Evolutionary conservation across 2,797 vertebrate genomes (phyloP).

Genomic region (Dermochelys coriacea): DNA sequence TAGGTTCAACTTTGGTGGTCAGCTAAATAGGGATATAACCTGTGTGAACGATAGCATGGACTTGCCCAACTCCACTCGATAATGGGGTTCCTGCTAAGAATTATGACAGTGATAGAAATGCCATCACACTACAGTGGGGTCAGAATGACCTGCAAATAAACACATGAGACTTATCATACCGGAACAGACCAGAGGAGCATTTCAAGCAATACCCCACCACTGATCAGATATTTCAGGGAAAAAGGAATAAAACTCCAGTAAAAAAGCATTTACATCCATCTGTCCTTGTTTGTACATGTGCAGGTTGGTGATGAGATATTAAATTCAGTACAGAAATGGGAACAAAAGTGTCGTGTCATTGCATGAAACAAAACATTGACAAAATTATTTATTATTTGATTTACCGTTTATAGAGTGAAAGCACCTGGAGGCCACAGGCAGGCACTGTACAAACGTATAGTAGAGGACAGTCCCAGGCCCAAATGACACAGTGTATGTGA

Average conservation of each 20-base stretch:
- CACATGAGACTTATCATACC: no score
- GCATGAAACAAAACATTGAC: accelerated
- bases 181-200: no score
- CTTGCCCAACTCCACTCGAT: no score
- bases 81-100: no score
- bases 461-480: not conserved
- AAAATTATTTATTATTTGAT: not conserved
- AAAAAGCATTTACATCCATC: not conserved
- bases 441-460: not conserved
- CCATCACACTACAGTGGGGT: no score
- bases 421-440: not conserved
- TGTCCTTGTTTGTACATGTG: not conserved
- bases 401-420: not conserved
- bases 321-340: not conserved
- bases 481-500: not conserved
- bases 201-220: no score
- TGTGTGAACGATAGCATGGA: no score
- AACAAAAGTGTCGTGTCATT: not conserved
- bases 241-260: not conserved
- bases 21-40: no score
- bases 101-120: no score
- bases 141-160: no score
- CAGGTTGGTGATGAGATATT: not conserved
- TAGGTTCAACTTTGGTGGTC: no score
- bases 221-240: not conserved